These are phyloP conservation scores for Therioaphis trifolii DNA, from an alignment of 2,888 invertebrate species.

Conservation along the genomic window DNA sequence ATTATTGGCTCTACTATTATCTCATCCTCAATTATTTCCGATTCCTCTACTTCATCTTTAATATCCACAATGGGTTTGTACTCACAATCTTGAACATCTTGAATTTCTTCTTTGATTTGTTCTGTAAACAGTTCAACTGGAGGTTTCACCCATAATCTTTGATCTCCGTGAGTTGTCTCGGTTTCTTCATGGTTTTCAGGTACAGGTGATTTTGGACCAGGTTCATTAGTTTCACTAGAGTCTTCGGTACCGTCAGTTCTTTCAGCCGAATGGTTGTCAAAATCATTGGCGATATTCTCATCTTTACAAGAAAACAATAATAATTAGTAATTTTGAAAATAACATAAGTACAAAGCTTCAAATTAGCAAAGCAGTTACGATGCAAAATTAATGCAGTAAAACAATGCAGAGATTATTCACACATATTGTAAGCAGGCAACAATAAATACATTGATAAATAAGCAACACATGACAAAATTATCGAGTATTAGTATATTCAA, in stretches of 20 bases:
- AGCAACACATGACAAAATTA: no score
- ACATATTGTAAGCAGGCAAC: no score
- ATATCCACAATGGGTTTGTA: slow-evolving; percentile 16
- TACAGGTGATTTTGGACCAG: background rate
- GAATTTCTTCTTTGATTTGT: slow-evolving; percentile 46
- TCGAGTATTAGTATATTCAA: no score
- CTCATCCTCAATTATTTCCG: background rate
- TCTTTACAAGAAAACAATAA: slow-evolving; percentile 36
- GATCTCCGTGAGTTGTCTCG: slow-evolving; percentile 2
- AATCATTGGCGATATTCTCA: slow-evolving; percentile 26
- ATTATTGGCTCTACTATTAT: slow-evolving; percentile 11
- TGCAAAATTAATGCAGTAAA: background rate
- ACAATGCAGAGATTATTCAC: no score
- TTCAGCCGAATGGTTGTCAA: background rate
- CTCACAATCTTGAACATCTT: background rate
- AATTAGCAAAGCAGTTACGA: background rate
- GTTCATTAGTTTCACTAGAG: background rate
- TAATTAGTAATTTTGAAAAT: slow-evolving; percentile 1
- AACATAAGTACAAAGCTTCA: background rate
- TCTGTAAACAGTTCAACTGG: slow-evolving; percentile 37
- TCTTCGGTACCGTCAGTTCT: background rate
- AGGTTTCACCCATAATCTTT: slow-evolving; percentile 46
- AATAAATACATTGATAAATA: no score
- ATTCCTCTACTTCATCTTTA: slow-evolving; percentile 49
- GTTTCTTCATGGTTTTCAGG: slow-evolving; percentile 5